Conservation (phyloP, 2,797 vertebrate species). For the Siniperca obscura region DNA sequence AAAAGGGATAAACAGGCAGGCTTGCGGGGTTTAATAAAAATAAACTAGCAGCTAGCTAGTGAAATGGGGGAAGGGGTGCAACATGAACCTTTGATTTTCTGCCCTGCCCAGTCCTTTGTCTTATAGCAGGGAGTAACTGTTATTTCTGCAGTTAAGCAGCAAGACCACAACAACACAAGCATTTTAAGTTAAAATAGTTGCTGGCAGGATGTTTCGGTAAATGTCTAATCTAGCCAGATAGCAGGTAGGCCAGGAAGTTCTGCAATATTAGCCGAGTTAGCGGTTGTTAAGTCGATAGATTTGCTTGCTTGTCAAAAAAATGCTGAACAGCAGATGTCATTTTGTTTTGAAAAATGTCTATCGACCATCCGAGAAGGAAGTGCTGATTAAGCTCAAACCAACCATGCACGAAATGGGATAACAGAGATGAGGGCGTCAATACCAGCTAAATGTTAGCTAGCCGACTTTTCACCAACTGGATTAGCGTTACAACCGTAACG, state of each 20-base stretch:
- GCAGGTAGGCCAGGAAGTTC: slow-evolving; percentile 68
- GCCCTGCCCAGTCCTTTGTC: slow-evolving; percentile 76
- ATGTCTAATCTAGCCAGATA: slow-evolving; percentile 15
- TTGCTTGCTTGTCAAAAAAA: slow-evolving; percentile 10
- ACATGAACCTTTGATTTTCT: slow-evolving; percentile 71
- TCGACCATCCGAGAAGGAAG: slow-evolving; percentile 17
- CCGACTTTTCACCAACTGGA: slow-evolving; percentile 47
- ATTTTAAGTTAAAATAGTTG: slow-evolving; percentile 6
- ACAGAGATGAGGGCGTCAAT: slow-evolving; percentile 22
- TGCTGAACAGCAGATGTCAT: background rate
- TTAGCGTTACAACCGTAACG: slow-evolving; percentile 19
- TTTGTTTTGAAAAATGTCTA: slow-evolving; percentile 36
- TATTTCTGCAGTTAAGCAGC: slow-evolving; percentile 30
- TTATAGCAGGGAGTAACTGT: slow-evolving; percentile 21
- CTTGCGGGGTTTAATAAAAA: slow-evolving; percentile 25
- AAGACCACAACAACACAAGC: background rate
- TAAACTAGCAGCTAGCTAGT: slow-evolving; percentile 44
- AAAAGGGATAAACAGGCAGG: slow-evolving; percentile 29
- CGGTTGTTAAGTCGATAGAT: slow-evolving; percentile 6
- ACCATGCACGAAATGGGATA: slow-evolving; percentile 41
- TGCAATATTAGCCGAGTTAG: slow-evolving; percentile 48
- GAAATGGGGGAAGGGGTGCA: slow-evolving; percentile 77
- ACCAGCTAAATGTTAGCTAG: slow-evolving; percentile 52
- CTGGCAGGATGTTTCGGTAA: background rate
- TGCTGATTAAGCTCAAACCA: slow-evolving; percentile 62